Base-by-base conservation (phyloP, 2,113 vertebrate species). In the Solea senegalensis region DNA sequence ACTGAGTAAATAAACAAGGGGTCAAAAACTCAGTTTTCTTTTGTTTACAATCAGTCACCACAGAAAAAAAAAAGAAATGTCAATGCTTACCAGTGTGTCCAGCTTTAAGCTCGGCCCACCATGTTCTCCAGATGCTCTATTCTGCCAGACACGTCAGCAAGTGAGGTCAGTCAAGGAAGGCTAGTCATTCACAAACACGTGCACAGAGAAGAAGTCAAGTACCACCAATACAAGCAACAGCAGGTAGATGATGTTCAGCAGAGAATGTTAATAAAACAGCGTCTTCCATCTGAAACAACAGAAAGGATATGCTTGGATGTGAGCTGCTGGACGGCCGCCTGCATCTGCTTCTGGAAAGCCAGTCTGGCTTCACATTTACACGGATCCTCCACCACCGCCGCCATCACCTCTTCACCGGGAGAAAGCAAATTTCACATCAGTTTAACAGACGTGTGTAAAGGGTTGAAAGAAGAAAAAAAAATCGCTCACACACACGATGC, bases 261-360 rank as follows among this genome's bases (percentile, higher is more conserved):
- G 49, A 28, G 52, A 63, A 15, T 34, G 53, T 70, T 72, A 12
- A 48, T 34, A 65, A 62, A 59, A 59, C 55, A 83, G 49, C 0
- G 72, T 66, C 48, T 5, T 44, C 65, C 83, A 81, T 59, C 63
- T 84, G 74, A 81, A 79, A 72, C 72, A 66, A 77, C 40, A 72
- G 65, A 91, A 96, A 97, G 96, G 97, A 99, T 99, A 98, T 99
- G 68, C 88, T 94, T 97, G 74, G 84, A 85, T 39, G 94, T 91
- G 69, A 99, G 91, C 83, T 94, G 92, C 89, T 96, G 94, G 41
- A 99, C 89, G 74, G 81, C 87, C 0, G 91, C 94, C 79, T 92
- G 95, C 10, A 94, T 93, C 4, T 94, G 93, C 59, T 92, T 94
- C 89, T 97, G 96, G 90, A 98, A 95, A 1, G 89, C 94, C 92